These are phyloP conservation scores for Calosoma granatense DNA, from an alignment of 1,140 invertebrate species.

Conservation along the genomic window DNA sequence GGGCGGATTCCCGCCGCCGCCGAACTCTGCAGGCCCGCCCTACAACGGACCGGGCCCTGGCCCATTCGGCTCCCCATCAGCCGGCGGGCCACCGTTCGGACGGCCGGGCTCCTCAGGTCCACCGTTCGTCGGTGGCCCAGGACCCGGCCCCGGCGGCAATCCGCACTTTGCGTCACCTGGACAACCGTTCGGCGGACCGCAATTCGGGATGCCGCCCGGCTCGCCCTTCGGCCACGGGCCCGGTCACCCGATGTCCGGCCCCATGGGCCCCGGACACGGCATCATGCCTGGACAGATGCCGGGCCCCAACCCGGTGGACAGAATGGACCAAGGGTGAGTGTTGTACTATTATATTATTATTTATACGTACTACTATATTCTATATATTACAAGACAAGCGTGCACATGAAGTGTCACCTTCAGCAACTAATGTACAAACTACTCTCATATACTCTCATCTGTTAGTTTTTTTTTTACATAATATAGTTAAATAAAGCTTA, in stretches of 20 bases:
- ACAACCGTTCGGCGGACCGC: conserved; percentile 48
- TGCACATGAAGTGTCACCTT: no score
- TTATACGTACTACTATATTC: no score
- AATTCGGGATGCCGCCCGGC: conserved; percentile 59
- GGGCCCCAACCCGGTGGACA: conserved; percentile 54
- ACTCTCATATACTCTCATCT: no score
- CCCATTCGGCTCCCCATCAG: conserved; percentile 54
- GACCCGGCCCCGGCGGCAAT: conserved; percentile 37
- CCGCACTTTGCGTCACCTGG: conserved; percentile 55
- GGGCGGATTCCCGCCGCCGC: conserved; percentile 51
- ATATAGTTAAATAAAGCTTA: no score
- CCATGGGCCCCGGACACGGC: conserved; percentile 47
- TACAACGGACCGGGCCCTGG: conserved; percentile 53
- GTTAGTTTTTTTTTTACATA: no score
- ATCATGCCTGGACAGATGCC: conserved; percentile 50
- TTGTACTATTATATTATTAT: neutral
- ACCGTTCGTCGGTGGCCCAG: conserved; percentile 46
- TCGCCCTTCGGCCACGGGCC: conserved; percentile 55
- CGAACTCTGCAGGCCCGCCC: conserved; percentile 44
- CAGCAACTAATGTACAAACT: no score
- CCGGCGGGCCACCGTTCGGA: conserved; percentile 50
- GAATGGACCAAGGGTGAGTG: conserved; percentile 62
- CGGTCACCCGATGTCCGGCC: conserved; percentile 49
- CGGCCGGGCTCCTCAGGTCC: conserved; percentile 58
- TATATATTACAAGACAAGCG: no score